Conservation (phyloP, 2,797 vertebrate genomes). For the Etheostoma perlongum region DNA sequence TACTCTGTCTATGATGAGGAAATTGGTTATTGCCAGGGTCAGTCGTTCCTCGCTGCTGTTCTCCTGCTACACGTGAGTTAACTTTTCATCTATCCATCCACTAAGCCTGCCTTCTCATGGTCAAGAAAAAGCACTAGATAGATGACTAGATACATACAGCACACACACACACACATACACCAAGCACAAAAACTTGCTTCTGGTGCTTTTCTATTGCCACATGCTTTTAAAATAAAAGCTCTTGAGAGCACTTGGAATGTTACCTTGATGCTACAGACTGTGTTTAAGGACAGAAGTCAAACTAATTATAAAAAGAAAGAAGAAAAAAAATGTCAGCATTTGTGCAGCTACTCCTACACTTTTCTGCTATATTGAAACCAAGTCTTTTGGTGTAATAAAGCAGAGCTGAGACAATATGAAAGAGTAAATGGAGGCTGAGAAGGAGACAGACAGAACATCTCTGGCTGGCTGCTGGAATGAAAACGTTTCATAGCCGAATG, state of each 20-base stretch:
- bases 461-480: slow-evolving; percentile 25
- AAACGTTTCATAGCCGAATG: slow-evolving; percentile 42
- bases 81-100: slow-evolving; percentile 3
- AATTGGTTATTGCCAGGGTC: slow-evolving; percentile 98
- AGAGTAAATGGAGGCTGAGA: slow-evolving; percentile 5
- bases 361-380: slow-evolving; percentile 14
- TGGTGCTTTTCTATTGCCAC: neutral
- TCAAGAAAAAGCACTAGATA: neutral
- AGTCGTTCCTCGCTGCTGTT: slow-evolving; percentile 97
- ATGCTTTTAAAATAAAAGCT: slow-evolving; percentile 23
- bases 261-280: neutral
- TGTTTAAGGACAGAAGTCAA: slow-evolving; percentile 3
- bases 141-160: neutral
- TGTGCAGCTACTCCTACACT: slow-evolving; percentile 3
- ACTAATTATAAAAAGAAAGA: slow-evolving; percentile 10
- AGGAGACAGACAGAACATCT: slow-evolving; percentile 5
- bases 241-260: neutral
- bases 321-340: slow-evolving; percentile 10
- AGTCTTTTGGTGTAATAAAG: slow-evolving; percentile 28
- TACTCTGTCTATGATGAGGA: slow-evolving; percentile 98
- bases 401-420: slow-evolving; percentile 13
- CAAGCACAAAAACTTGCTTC: neutral
- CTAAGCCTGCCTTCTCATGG: neutral
- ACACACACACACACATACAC: slow-evolving; percentile 12
- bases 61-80: slow-evolving; percentile 96